Evolutionary conservation across 2,888 invertebrate genomes (phyloP).

Genomic region (Dioctria rufipes): DNA sequence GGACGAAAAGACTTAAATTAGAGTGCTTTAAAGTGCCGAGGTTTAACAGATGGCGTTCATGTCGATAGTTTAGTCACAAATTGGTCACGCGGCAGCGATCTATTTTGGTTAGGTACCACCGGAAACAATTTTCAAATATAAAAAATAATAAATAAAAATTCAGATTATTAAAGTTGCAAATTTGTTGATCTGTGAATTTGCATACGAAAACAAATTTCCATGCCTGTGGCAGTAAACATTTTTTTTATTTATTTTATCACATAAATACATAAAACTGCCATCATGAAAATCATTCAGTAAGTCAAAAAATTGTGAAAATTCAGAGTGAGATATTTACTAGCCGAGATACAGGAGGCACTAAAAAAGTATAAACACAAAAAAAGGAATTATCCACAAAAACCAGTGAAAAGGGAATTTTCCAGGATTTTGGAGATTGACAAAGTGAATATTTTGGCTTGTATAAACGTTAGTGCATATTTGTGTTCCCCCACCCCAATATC

Average conservation of each 20-base stretch:
- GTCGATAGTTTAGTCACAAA: too few relatives aligned
- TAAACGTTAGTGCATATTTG: background rate
- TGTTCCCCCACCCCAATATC: too few relatives aligned
- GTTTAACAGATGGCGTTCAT: too few relatives aligned
- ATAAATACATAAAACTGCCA: background rate
- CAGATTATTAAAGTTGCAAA: background rate
- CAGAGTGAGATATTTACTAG: background rate
- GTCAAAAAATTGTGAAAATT: background rate
- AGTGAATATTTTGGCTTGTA: conserved; percentile 9
- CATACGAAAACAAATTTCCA: conserved; percentile 4
- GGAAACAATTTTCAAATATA: too few relatives aligned
- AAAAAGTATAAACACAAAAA: background rate
- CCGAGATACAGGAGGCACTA: background rate
- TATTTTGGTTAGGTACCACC: too few relatives aligned
- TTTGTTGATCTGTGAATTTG: background rate
- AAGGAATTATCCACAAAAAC: background rate
- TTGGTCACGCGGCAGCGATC: too few relatives aligned
- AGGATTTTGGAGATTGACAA: conserved; percentile 19
- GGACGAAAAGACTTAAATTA: too few relatives aligned
- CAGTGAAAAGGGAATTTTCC: background rate
- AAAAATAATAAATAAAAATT: background rate
- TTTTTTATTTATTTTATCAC: background rate
- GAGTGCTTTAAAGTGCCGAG: too few relatives aligned
- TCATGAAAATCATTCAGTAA: background rate
- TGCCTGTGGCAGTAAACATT: background rate